Evolutionary conservation across 1,140 invertebrate genomes (phyloP).

Genomic region (Drosophila pandora): DNA sequence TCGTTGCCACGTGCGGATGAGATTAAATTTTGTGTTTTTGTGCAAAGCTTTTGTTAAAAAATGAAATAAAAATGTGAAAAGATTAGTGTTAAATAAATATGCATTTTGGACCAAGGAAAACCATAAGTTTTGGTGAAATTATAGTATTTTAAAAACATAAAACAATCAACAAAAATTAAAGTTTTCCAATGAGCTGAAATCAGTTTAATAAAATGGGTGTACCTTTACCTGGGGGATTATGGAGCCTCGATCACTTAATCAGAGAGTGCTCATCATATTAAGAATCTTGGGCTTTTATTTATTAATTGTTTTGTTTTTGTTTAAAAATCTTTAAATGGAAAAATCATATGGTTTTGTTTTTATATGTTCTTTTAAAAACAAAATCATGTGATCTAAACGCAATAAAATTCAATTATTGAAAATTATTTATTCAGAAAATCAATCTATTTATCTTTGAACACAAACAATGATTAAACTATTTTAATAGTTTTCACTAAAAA

Average conservation of each 20-base stretch:
- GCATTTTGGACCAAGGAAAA: constrained; percentile 34
- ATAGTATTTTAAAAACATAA: background rate
- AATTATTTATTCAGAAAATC: background rate
- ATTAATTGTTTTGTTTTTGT: background rate
- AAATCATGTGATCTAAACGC: background rate
- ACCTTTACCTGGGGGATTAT: constrained; percentile 35
- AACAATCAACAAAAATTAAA: constrained; percentile 23
- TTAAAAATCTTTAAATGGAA: background rate
- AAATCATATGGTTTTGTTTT: background rate
- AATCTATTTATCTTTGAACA: background rate
- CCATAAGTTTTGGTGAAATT: constrained; percentile 34
- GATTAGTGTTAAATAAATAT: constrained; percentile 63
- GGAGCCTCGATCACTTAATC: constrained; percentile 41
- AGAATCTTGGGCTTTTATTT: constrained; percentile 2
- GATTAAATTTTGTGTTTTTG: constrained; percentile 52
- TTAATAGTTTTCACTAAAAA: background rate
- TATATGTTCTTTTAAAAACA: background rate
- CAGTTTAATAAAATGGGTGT: background rate
- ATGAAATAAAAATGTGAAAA: constrained; percentile 58
- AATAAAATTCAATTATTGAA: background rate
- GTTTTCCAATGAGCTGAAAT: constrained; percentile 46
- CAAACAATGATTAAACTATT: constrained; percentile 2
- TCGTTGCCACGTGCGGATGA: constrained; percentile 52
- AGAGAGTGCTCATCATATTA: constrained; percentile 55
- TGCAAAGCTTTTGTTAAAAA: constrained; percentile 56